phyloP scores from a whole-genome alignment of 1,140 invertebrate genomes.

The Drosophila pseudoobscura region DNA sequence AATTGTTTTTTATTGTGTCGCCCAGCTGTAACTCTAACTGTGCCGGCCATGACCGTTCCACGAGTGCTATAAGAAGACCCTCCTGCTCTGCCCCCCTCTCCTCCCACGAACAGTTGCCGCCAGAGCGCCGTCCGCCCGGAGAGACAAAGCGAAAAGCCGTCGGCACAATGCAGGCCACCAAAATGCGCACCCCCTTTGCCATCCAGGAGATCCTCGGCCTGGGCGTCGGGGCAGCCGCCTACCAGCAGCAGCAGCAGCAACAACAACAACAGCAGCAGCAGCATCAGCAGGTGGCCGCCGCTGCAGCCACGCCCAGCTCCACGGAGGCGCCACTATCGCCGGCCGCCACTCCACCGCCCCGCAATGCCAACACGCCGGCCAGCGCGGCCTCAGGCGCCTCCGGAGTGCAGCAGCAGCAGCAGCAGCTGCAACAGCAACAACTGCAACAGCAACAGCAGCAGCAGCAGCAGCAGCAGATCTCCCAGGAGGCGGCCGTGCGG shows the following conservation, averaged over 20 bases:
- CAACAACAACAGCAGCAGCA: constrained; percentile 58
- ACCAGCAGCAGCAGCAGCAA: constrained; percentile 59
- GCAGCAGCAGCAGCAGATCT: constrained; percentile 31
- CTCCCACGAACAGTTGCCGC: no score
- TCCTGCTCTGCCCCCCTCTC: no score
- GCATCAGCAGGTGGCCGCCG: constrained; percentile 46
- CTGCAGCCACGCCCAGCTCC: constrained; percentile 62
- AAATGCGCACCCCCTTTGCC: constrained; percentile 91
- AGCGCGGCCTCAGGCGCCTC: constrained; percentile 45
- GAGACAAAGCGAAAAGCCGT: constrained; percentile 38
- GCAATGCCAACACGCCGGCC: constrained; percentile 55
- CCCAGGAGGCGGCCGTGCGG: constrained; percentile 35
- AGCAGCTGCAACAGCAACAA: constrained; percentile 41
- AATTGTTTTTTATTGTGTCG: no score
- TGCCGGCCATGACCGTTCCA: no score
- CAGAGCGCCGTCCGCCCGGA: neutral
- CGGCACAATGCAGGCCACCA: constrained; percentile 82
- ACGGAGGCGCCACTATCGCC: constrained; percentile 64
- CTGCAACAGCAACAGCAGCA: constrained; percentile 43
- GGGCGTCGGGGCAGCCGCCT: constrained; percentile 84
- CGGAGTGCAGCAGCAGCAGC: constrained; percentile 40
- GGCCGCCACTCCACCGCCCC: constrained; percentile 65
- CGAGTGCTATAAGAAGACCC: no score
- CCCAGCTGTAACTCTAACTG: no score
- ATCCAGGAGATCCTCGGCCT: constrained; percentile 95